These are phyloP conservation scores for Turnix velox DNA, from an alignment of 2,113 vertebrate species.

Conservation along the genomic window DNA sequence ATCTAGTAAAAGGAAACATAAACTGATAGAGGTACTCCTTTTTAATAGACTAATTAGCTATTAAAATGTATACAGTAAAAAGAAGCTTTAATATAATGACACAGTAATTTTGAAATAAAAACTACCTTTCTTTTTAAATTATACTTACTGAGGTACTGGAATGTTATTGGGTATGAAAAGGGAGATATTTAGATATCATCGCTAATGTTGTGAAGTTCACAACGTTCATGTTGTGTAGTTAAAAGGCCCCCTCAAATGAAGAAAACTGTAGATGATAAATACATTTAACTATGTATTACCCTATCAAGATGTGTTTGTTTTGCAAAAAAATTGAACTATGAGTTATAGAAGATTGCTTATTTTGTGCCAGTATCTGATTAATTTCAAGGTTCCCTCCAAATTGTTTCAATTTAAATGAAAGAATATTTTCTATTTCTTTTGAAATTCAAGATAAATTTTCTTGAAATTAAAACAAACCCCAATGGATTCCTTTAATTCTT, in stretches of 20 bases:
- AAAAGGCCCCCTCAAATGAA: no score
- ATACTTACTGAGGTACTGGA: neutral
- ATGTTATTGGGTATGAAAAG: fast-evolving
- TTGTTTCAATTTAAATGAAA: neutral
- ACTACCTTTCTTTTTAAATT: neutral
- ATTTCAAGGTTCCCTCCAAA: neutral
- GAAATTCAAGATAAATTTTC: neutral
- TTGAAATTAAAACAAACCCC: neutral
- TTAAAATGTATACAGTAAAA: neutral
- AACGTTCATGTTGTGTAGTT: no score
- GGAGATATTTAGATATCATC: neutral
- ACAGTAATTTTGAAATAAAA: neutral
- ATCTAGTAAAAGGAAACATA: neutral
- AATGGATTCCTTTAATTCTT: neutral
- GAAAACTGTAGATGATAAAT: neutral
- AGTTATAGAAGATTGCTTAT: neutral
- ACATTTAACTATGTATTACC: neutral
- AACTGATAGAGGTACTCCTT: fast-evolving
- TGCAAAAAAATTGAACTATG: neutral
- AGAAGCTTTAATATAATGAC: neutral
- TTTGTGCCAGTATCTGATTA: neutral
- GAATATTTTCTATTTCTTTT: neutral
- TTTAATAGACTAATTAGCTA: neutral
- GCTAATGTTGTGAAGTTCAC: neutral
- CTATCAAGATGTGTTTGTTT: neutral